Base-by-base conservation (phyloP, 2,888 invertebrate genomes). In the Seira musarum region DNA sequence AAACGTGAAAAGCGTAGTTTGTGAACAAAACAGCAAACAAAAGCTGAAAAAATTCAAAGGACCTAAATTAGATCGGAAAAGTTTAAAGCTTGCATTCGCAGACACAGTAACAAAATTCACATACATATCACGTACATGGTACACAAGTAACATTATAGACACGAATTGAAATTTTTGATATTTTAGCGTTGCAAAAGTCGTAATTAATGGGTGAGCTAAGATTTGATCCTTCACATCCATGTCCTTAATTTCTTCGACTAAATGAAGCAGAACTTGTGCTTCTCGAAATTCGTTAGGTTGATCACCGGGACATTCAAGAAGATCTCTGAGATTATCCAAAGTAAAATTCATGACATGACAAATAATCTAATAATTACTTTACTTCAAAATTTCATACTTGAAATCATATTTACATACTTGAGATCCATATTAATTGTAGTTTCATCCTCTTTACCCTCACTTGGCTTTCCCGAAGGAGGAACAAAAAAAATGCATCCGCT, bases 121-220 rank as follows among this genome's bases (percentile, higher is more conserved):
- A n/a, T n/a, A n/a, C n/a, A n/a, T n/a, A n/a, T n/a, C n/a, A n/a
- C 73, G 68, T 69, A 77, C 77, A 22, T 81, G 72, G 65, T 81
- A 77, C n/a, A 77, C 17, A 0, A 79, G 24, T 1, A 79, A 68
- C 72, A 79, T 64, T 53, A 73, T 63, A 17, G 81, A 77, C 2
- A 81, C 81, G 65, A 77, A 77, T 25, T 65, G 63, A 35, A 68
- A 81, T 21, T 81, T 81, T 65, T 81, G 77, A 40, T 81, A 81
- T 57, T 77, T 77, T 25, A 81, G 57, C 30, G 76, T 72, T 13
- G 74, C 75, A 70, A 75, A 73, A 10, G 81, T 77, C 0, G 77
- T 73, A 15, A 79, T 53, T 0, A 79, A 40, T 5, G 79, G 79
- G 40, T 79, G 79, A 19, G 73, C 68, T 30, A 79, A 57, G 25